Evolutionary conservation across 2,888 invertebrate species (phyloP).

Genomic region (Lamellibrachia satsuma): DNA sequence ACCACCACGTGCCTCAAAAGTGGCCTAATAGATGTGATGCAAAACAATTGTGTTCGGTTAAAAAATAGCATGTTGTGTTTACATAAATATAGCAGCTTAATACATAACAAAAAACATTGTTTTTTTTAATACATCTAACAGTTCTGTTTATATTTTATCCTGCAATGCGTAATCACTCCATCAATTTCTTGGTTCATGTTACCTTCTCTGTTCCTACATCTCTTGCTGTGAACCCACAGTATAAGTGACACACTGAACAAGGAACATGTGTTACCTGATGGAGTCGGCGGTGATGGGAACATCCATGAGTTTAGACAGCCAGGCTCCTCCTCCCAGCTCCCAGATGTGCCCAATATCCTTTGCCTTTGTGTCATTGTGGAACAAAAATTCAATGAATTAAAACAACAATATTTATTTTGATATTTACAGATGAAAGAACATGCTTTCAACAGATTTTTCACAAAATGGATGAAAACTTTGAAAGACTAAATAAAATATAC

Average conservation of each 20-base stretch:
- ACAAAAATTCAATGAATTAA: neutral
- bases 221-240: neutral
- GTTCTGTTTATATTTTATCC: too few relatives aligned
- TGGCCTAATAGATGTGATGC: too few relatives aligned
- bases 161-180: too few relatives aligned
- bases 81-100: too few relatives aligned
- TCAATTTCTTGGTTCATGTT: too few relatives aligned
- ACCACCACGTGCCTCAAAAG: too few relatives aligned
- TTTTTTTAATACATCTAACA: too few relatives aligned
- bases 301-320: conserved; percentile 69
- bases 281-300: conserved; percentile 67
- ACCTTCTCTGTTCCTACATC: too few relatives aligned
- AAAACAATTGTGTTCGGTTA: too few relatives aligned
- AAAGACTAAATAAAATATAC: too few relatives aligned
- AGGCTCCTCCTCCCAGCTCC: conserved; percentile 79
- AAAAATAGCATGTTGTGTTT: too few relatives aligned
- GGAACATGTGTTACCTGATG: conserved; percentile 54
- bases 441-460: neutral
- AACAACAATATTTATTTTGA: neutral
- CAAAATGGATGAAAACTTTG: neutral
- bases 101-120: too few relatives aligned
- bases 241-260: neutral
- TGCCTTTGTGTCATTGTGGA: conserved; percentile 62
- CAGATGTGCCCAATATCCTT: conserved; percentile 83
- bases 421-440: neutral